phyloP scores from a whole-genome alignment of 2,888 invertebrate species.

The Ormyrus thymus region DNA sequence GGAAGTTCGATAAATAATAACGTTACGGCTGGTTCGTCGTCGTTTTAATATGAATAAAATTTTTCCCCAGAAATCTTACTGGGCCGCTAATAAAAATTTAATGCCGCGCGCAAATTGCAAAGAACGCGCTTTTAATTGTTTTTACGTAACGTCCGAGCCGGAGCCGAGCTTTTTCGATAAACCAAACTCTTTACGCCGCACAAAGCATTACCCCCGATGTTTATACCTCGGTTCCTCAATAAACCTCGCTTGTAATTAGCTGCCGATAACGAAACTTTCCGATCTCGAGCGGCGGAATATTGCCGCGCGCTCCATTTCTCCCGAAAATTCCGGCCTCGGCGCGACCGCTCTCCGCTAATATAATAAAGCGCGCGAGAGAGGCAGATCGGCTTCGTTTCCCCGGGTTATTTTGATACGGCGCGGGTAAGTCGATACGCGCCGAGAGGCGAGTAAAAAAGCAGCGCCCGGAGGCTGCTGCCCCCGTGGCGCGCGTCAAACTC shows the following conservation, averaged over 20 bases:
- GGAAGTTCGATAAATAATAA: too few relatives aligned
- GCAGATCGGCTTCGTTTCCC: neutral
- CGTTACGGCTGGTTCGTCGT: too few relatives aligned
- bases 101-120: too few relatives aligned
- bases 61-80: too few relatives aligned
- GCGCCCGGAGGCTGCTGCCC: neutral
- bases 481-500: neutral
- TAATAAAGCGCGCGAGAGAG: neutral
- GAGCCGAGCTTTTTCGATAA: too few relatives aligned
- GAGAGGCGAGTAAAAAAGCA: neutral
- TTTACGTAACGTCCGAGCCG: too few relatives aligned
- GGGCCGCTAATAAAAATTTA: too few relatives aligned
- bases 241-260: neutral
- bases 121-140: too few relatives aligned
- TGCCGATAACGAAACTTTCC: neutral
- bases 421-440: neutral
- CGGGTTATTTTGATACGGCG: slow-evolving; percentile 6
- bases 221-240: neutral
- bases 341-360: neutral
- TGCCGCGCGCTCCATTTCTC: neutral
- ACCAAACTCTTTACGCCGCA: too few relatives aligned
- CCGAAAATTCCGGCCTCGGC: neutral
- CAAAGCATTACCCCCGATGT: neutral
- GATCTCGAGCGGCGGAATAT: neutral
- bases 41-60: too few relatives aligned